Evolutionary conservation across 1,140 invertebrate species (phyloP), one percentile per base, ranked within the genome.

Genomic region (Trigoniulus corallinus): DNA sequence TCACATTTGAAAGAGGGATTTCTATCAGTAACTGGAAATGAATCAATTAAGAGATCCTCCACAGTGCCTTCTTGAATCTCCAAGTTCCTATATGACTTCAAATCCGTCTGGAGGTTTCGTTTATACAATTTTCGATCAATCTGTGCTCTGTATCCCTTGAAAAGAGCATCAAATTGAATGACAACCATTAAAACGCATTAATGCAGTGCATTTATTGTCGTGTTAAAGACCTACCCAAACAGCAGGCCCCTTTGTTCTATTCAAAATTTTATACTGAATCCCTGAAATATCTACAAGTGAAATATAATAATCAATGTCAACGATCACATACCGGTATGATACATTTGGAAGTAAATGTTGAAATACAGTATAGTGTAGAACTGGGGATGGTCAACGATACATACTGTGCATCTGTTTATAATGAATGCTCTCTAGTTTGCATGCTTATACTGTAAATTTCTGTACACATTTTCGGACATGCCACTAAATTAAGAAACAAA

Each of bases 51-150:
- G 12, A 95, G 66, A 71, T 95, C 84, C 67, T 94, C 88, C 0
- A 95, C 89, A 3, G 81, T 70, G 7, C 74, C 74, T 61, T 81
- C 82, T 15, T 74, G 58, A 39, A 94, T 75, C 49, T 79, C 67
- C 29, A 95, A 67, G 63, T 85, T 81, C 21, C 72, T 67, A 1
- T 74, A 81, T 25, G 65, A 61, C 47, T 81, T 74, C 10, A 89
- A 61, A 62, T 86, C 80, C n/a, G 72, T 61, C 64, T 94, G 88
- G n/a, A 95, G 66, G 61, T 84, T 66, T 52, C 72, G 66, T 62
- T 87, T 92, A 62, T 93, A 95, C 26, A 94, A 65, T 45, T 70
- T 63, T 48, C 91, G 69, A 66, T 94, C 91, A 52, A 95, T 92
- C 72, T 94, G 91, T 18, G 91, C 89, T 53, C 91, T 65, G 1